Percentiles rank a stretch among this genome's conserved stretches.
phyloP scores from a whole-genome alignment of 2,888 invertebrate species.

The Philaethria dido region DNA sequence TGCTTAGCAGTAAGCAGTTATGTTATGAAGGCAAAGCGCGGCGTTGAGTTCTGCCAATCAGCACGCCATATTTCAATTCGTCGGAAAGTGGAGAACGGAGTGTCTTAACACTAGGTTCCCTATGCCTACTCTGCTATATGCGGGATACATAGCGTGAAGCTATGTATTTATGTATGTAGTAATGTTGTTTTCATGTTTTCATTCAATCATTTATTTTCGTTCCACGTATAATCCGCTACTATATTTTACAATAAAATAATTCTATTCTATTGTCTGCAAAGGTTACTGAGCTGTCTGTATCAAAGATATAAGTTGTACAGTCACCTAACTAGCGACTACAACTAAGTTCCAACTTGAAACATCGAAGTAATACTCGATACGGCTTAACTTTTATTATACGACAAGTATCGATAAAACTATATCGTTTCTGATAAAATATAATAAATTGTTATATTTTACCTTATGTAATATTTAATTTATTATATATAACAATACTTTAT shows the following conservation, averaged over 20 bases:
- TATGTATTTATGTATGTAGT: too few species aligned
- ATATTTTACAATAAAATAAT: neutral
- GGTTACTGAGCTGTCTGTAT: neutral
- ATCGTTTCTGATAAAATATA: neutral
- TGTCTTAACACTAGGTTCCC: too few species aligned
- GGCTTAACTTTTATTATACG: constrained; percentile 24
- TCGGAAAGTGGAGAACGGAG: too few species aligned
- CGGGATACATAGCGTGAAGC: too few species aligned
- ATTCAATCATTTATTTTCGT: neutral
- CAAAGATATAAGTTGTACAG: constrained; percentile 17
- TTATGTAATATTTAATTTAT: neutral
- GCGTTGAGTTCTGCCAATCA: too few species aligned
- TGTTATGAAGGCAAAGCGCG: too few species aligned
- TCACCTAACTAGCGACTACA: constrained; percentile 23
- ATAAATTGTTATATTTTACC: constrained; percentile 4
- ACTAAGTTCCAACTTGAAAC: constrained; percentile 27
- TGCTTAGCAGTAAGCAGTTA: too few species aligned
- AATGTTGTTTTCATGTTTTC: neutral
- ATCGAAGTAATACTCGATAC: constrained; percentile 9
- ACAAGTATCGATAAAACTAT: constrained; percentile 25
- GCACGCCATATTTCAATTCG: too few species aligned
- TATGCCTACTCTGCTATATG: too few species aligned
- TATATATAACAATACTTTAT: too few species aligned
- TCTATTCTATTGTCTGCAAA: constrained; percentile 6
- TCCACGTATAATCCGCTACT: neutral